Evolutionary conservation across 2,888 invertebrate genomes (phyloP).

Genomic region (Alsophila aescularia): DNA sequence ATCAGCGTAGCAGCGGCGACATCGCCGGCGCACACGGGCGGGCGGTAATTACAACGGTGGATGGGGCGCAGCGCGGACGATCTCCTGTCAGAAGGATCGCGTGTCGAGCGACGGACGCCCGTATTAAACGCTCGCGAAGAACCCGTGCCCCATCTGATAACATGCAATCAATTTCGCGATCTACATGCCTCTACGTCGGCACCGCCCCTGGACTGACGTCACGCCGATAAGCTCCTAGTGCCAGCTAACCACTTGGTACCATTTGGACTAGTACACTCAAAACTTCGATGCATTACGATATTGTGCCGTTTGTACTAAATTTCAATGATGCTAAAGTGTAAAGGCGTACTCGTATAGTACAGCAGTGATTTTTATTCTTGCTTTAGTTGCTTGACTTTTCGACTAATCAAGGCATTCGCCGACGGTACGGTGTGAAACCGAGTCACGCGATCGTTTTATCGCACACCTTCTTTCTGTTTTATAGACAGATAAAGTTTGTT

Average conservation of each 20-base stretch:
- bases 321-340: constrained; percentile 30
- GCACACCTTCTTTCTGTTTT: constrained; percentile 80
- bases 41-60: constrained; percentile 76
- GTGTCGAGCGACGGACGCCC: constrained; percentile 76
- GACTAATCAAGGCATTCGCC: constrained; percentile 76
- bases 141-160: constrained; percentile 82
- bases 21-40: constrained; percentile 77
- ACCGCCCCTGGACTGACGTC: constrained; percentile 80
- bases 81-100: constrained; percentile 82
- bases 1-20: constrained; percentile 62
- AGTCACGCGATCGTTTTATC: constrained; percentile 83
- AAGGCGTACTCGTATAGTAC: constrained; percentile 3
- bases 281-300: constrained; percentile 26
- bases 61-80: constrained; percentile 71
- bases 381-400: constrained; percentile 51
- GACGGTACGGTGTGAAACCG: constrained; percentile 63
- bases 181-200: constrained; percentile 82
- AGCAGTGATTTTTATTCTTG: constrained; percentile 48
- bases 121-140: constrained; percentile 83
- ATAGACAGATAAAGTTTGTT: constrained; percentile 79
- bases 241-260: constrained; percentile 77
- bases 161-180: constrained; percentile 84
- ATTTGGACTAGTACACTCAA: constrained; percentile 54
- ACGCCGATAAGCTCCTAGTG: constrained; percentile 76
- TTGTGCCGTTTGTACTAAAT: constrained; percentile 36